phyloP scores from a whole-genome alignment of 2,888 invertebrate genomes.

The Clanis bilineata region DNA sequence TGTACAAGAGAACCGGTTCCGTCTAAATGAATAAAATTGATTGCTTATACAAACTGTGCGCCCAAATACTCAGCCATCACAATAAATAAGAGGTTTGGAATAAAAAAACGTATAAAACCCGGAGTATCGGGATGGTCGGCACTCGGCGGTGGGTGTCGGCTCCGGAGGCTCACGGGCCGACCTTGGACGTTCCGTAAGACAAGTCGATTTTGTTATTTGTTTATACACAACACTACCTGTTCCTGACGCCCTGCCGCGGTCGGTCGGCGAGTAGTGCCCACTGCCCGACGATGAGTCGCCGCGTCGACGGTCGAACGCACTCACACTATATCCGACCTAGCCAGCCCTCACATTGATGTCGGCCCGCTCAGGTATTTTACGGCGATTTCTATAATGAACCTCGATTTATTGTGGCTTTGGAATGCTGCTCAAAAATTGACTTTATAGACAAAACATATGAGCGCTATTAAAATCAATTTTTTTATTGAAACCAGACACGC shows the following conservation, averaged over 20 bases:
- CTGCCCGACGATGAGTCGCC: slow-evolving; percentile 35
- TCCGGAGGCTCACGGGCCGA: slow-evolving; percentile 53
- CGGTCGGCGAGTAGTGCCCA: slow-evolving; percentile 14
- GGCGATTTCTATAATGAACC: slow-evolving; percentile 77
- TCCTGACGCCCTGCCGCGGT: slow-evolving; percentile 38
- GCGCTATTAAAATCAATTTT: slow-evolving; percentile 60
- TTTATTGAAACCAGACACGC: slow-evolving; percentile 57
- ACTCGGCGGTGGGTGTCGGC: slow-evolving; percentile 35
- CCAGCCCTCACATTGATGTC: slow-evolving; percentile 53
- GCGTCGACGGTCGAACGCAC: slow-evolving; percentile 34
- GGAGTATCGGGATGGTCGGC: slow-evolving; percentile 2
- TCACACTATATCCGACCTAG: slow-evolving; percentile 29
- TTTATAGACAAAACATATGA: slow-evolving; percentile 66
- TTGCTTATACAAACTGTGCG: slow-evolving; percentile 82
- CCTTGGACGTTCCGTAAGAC: slow-evolving; percentile 78
- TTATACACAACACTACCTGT: slow-evolving; percentile 81
- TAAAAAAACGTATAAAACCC: slow-evolving; percentile 49
- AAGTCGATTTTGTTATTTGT: slow-evolving; percentile 82
- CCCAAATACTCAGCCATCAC: slow-evolving; percentile 80
- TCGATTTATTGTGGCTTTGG: slow-evolving; percentile 71
- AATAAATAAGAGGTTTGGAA: slow-evolving; percentile 78
- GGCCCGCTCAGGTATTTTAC: slow-evolving; percentile 74
- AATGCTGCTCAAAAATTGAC: slow-evolving; percentile 64
- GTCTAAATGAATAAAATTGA: slow-evolving; percentile 82
- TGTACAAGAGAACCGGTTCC: slow-evolving; percentile 70